Evolutionary conservation across 2,113 vertebrate species (phyloP).

Genomic region (Nematolebias whitei): DNA sequence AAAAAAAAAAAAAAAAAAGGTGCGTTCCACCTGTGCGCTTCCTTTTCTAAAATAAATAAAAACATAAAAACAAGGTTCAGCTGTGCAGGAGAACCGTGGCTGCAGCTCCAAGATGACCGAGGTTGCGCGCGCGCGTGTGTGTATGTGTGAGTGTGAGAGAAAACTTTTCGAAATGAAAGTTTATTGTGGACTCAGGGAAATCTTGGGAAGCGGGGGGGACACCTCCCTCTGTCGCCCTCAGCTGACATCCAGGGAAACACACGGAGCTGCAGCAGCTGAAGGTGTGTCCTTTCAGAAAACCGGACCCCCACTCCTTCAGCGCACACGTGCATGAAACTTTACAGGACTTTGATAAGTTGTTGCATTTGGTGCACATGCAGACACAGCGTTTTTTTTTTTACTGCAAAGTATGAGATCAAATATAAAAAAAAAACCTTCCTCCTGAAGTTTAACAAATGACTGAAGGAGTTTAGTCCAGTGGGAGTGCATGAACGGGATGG

Average conservation of each 20-base stretch:
- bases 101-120: slow-evolving; percentile 41
- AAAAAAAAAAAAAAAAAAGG: background rate
- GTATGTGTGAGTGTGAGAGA: slow-evolving; percentile 31
- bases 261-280: slow-evolving; percentile 24
- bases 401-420: too few species aligned
- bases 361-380: background rate
- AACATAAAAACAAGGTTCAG: slow-evolving; percentile 29
- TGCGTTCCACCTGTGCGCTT: slow-evolving; percentile 68
- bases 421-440: too few species aligned
- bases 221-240: slow-evolving; percentile 81
- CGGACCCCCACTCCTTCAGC: background rate
- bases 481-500: too few species aligned
- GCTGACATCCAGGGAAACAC: slow-evolving; percentile 70
- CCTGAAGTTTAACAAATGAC: too few species aligned
- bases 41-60: slow-evolving; percentile 23
- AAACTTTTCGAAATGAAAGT: slow-evolving; percentile 71
- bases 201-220: slow-evolving; percentile 47
- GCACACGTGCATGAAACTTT: slow-evolving; percentile 9
- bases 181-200: slow-evolving; percentile 66
- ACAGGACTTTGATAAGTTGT: background rate
- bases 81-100: slow-evolving; percentile 29
- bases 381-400: background rate
- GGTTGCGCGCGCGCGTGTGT: slow-evolving; percentile 9
- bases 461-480: too few species aligned
- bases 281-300: slow-evolving; percentile 29